Conservation (phyloP, 2,888 invertebrate species). For the Julus scanicus region DNA sequence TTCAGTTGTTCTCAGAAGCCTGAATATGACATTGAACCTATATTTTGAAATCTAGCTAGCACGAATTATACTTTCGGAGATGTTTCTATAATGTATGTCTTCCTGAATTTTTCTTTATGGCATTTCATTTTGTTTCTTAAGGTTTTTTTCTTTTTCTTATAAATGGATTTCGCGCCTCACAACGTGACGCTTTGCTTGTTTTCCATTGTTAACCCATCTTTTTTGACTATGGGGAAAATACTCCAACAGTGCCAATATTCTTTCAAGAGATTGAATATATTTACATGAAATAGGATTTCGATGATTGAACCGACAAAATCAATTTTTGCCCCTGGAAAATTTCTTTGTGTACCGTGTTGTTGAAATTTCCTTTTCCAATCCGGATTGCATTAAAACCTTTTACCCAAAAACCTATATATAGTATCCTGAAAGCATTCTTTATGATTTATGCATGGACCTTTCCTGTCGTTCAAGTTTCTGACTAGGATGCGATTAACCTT, state of each 20-base stretch:
- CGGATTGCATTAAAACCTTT: constrained; percentile 42
- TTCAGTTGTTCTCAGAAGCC: background rate
- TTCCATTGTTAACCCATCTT: constrained; percentile 22
- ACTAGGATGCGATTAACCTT: background rate
- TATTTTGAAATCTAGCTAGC: background rate
- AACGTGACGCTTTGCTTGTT: background rate
- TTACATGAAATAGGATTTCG: constrained; percentile 45
- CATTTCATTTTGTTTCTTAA: background rate
- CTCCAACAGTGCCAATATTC: background rate
- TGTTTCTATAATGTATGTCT: background rate
- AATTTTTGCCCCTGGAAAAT: constrained; percentile 25
- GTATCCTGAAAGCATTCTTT: constrained; percentile 9
- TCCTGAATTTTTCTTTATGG: constrained; percentile 1
- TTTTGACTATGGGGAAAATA: background rate
- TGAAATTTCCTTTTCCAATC: constrained; percentile 36
- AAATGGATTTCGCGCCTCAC: background rate
- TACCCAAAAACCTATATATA: constrained; percentile 11
- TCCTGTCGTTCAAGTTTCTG: background rate
- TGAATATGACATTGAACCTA: background rate
- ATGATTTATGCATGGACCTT: constrained; percentile 37
- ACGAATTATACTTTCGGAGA: background rate
- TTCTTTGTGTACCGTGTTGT: background rate
- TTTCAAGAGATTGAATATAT: constrained; percentile 37
- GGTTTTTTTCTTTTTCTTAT: background rate
- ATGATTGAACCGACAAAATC: constrained; percentile 45